These are phyloP conservation scores for Scaptomyza caliginosa DNA, from an alignment of 2,888 invertebrate species.

Conservation along the genomic window DNA sequence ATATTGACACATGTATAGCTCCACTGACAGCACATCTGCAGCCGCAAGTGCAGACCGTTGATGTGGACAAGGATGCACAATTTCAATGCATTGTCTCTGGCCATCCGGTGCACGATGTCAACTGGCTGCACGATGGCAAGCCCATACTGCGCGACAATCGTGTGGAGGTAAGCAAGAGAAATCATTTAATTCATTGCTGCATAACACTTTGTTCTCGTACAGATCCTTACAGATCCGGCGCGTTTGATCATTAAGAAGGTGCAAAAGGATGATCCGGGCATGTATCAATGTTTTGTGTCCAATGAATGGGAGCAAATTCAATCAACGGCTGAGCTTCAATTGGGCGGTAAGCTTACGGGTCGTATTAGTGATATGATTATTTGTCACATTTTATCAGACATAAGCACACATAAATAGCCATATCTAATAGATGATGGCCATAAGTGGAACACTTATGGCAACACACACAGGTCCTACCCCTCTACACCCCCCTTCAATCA, in stretches of 20 bases:
- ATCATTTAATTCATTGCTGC: not conserved
- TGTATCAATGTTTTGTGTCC: conserved; percentile 95
- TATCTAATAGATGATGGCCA: conserved; percentile 42
- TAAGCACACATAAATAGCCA: conserved; percentile 10
- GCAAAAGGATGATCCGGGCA: conserved; percentile 92
- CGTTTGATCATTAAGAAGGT: conserved; percentile 88
- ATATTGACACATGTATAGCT: conserved; percentile 84
- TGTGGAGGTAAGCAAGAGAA: conserved; percentile 84
- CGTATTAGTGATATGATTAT: conserved; percentile 28
- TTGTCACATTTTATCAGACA: conserved; percentile 13
- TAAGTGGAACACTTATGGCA: conserved; percentile 66
- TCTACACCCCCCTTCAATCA: conserved; percentile 6
- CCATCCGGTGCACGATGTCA: conserved; percentile 91
- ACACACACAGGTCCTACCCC: conserved; percentile 6
- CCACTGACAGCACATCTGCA: conserved; percentile 92
- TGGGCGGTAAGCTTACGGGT: conserved; percentile 88
- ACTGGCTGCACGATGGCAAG: conserved; percentile 92
- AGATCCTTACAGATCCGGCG: conserved; percentile 84
- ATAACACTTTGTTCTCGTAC: not conserved
- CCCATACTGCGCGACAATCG: conserved; percentile 87
- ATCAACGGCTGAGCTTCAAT: conserved; percentile 91
- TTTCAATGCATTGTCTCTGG: conserved; percentile 95
- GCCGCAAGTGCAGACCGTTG: conserved; percentile 91
- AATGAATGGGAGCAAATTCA: conserved; percentile 94
- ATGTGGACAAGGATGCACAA: conserved; percentile 92